Percentiles rank a stretch among this genome's conserved stretches.
These are phyloP conservation scores for Dastarcus helophoroides DNA, from an alignment of 2,888 invertebrate genomes.

Conservation along the genomic window DNA sequence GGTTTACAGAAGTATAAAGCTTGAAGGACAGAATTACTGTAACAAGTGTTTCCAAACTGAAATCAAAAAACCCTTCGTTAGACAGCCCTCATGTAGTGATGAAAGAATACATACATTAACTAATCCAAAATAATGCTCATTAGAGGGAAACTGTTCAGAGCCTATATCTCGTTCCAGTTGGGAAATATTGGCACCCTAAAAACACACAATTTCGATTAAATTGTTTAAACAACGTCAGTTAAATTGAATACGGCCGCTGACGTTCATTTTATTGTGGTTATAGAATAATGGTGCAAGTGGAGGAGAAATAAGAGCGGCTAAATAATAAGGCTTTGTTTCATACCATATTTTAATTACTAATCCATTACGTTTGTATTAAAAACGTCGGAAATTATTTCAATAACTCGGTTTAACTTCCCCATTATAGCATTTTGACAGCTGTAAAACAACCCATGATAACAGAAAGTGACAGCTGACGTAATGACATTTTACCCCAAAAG, in stretches of 20 bases:
- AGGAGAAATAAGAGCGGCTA: slow-evolving; percentile 12
- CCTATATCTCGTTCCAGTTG: slow-evolving; percentile 99
- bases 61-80: slow-evolving; percentile 5
- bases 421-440: slow-evolving; percentile 36
- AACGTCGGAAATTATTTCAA: slow-evolving; percentile 33
- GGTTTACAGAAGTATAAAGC: slow-evolving; percentile 99
- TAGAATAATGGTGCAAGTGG: slow-evolving; percentile 10
- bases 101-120: slow-evolving; percentile 77
- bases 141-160: slow-evolving; percentile 94
- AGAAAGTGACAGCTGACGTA: slow-evolving; percentile 13
- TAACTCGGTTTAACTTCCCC: slow-evolving; percentile 32
- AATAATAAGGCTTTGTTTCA: slow-evolving; percentile 12
- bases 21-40: slow-evolving; percentile 98
- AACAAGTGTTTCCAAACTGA: slow-evolving; percentile 99
- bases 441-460: slow-evolving; percentile 11
- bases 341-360: slow-evolving; percentile 37
- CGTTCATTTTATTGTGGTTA: slow-evolving; percentile 12
- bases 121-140: slow-evolving; percentile 98
- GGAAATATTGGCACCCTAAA: slow-evolving; percentile 96
- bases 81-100: no score
- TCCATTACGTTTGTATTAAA: slow-evolving; percentile 36
- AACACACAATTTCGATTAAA: slow-evolving; percentile 18
- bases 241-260: slow-evolving; percentile 3
- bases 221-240: slow-evolving; percentile 3
- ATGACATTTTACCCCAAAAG: no score